These are phyloP conservation scores for Lycia hirtaria DNA, from an alignment of 2,888 invertebrate genomes.

Conservation along the genomic window DNA sequence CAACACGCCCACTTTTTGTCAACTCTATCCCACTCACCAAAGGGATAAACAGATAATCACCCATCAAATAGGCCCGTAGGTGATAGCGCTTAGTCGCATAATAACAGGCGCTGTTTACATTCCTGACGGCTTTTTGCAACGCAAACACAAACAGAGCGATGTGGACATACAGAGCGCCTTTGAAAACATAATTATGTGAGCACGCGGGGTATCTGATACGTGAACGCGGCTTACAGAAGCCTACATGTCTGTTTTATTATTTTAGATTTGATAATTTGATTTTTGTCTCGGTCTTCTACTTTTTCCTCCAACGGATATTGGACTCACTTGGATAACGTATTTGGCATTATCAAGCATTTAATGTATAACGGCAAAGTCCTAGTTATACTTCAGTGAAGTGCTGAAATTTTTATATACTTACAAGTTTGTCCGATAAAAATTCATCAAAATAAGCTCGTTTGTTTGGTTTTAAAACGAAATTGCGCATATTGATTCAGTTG, in stretches of 20 bases:
- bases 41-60: conserved; percentile 26
- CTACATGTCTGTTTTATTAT: background rate
- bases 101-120: conserved; percentile 59
- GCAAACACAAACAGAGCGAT: conserved; percentile 61
- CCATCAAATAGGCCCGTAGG: conserved; percentile 36
- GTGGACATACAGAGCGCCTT: conserved; percentile 43
- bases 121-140: conserved; percentile 60
- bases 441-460: no score
- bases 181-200: conserved; percentile 46
- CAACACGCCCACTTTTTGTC: conserved; percentile 7
- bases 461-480: no score
- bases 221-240: conserved; percentile 7
- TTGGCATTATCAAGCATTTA: no score
- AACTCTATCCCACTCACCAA: background rate
- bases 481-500: no score
- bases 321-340: no score
- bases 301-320: no score
- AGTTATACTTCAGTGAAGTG: no score
- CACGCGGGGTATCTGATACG: conserved; percentile 32
- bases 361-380: no score
- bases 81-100: conserved; percentile 54
- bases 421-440: no score
- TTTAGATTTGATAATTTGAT: background rate
- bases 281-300: no score
- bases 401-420: no score